These are phyloP conservation scores for Pristionchus mayeri DNA, from an alignment of 2,888 invertebrate genomes.

Conservation along the genomic window DNA sequence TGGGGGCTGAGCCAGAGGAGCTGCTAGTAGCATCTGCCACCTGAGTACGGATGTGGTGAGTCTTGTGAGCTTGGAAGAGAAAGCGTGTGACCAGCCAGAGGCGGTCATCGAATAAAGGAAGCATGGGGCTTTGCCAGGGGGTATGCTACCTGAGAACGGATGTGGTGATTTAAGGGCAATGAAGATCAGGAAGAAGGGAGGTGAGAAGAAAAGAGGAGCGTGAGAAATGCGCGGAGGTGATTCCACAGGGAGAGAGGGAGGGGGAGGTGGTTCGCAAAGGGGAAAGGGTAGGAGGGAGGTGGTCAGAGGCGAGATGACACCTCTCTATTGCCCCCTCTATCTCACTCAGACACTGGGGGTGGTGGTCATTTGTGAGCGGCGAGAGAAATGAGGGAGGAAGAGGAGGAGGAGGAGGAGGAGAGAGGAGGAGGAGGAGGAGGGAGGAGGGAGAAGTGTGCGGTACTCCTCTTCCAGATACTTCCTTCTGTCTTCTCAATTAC, in stretches of 20 bases:
- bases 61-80: no score
- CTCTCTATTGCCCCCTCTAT: conserved; percentile 11
- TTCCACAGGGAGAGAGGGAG: neutral
- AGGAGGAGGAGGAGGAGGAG: neutral
- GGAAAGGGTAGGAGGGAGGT: neutral
- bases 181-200: neutral
- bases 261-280: neutral
- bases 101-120: no score
- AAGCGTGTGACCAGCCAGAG: no score
- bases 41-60: no score
- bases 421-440: neutral
- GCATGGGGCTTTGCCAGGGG: no score
- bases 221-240: neutral
- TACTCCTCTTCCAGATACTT: no score
- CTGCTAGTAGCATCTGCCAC: no score
- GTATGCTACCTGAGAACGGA: no score
- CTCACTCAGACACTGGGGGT: neutral
- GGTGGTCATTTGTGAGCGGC: no score
- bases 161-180: no score
- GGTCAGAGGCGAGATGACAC: neutral
- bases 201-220: neutral
- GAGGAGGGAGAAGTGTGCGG: neutral
- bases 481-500: neutral
- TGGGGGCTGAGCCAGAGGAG: no score
- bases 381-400: neutral